These are phyloP conservation scores for Channa argus DNA, from an alignment of 2,113 vertebrate species.

Conservation along the genomic window DNA sequence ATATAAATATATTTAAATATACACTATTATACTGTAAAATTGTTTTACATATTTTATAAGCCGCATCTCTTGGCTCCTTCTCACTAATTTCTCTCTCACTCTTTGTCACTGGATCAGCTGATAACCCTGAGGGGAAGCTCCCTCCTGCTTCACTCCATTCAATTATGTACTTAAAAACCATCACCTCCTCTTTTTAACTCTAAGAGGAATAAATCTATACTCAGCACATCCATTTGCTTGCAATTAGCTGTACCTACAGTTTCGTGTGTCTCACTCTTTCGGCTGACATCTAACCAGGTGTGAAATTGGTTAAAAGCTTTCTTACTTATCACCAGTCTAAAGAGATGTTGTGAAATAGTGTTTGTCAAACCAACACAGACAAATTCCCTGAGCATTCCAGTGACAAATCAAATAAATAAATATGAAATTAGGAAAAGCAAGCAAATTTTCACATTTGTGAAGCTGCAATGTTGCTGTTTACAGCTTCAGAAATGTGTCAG, in stretches of 20 bases:
- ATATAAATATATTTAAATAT: no score
- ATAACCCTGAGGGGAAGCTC: not conserved
- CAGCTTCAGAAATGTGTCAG: not conserved
- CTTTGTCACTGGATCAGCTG: constrained; percentile 1
- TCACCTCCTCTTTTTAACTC: not conserved
- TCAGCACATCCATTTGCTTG: not conserved
- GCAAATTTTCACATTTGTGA: not conserved
- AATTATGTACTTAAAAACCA: constrained; percentile 13
- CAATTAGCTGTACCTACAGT: not conserved
- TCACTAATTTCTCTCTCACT: constrained; percentile 1
- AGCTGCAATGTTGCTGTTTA: not conserved
- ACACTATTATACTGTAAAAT: no score
- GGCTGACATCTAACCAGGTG: not conserved
- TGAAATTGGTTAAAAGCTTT: no score
- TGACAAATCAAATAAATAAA: not conserved
- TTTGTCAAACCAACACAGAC: not conserved
- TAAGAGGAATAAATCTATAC: constrained; percentile 5
- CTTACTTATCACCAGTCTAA: not conserved
- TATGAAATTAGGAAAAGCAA: not conserved
- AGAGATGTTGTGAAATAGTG: not conserved
- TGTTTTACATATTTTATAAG: no score
- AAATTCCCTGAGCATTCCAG: not conserved
- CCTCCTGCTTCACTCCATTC: not conserved
- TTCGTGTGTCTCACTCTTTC: not conserved
- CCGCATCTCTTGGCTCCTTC: not conserved